Conservation (phyloP, 2,888 invertebrate species). For the Papilio gigon region DNA sequence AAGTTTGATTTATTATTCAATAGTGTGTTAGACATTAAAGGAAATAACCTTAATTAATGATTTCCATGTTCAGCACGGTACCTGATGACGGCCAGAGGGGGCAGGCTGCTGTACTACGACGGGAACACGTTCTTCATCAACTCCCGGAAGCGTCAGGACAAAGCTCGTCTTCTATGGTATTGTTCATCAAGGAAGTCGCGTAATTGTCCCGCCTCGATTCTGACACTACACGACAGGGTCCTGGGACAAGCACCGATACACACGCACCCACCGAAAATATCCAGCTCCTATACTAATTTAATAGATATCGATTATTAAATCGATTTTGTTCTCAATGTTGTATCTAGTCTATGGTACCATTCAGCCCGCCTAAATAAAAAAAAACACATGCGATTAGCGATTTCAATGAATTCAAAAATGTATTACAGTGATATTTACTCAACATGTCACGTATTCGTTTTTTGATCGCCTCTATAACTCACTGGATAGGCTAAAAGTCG, state of each 20-base stretch:
- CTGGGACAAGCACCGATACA: constrained; percentile 60
- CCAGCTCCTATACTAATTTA: constrained; percentile 46
- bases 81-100: constrained; percentile 61
- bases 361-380: no score
- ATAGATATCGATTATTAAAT: constrained; percentile 41
- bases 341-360: constrained; percentile 31
- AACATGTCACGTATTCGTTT: no score
- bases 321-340: constrained; percentile 8
- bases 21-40: neutral
- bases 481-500: no score
- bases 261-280: constrained; percentile 65
- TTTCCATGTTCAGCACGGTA: constrained; percentile 54
- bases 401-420: no score
- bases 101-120: constrained; percentile 62
- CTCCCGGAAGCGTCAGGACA: constrained; percentile 57
- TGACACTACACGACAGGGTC: constrained; percentile 60
- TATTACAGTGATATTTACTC: no score
- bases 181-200: constrained; percentile 67
- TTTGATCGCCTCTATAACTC: no score
- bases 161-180: constrained; percentile 63
- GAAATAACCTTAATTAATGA: constrained; percentile 41
- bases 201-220: constrained; percentile 62
- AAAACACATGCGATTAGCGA: no score
- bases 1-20: constrained; percentile 32
- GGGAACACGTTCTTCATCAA: constrained; percentile 69